Evolutionary conservation across 2,888 invertebrate genomes (phyloP).

Genomic region (Nemurella pictetii): DNA sequence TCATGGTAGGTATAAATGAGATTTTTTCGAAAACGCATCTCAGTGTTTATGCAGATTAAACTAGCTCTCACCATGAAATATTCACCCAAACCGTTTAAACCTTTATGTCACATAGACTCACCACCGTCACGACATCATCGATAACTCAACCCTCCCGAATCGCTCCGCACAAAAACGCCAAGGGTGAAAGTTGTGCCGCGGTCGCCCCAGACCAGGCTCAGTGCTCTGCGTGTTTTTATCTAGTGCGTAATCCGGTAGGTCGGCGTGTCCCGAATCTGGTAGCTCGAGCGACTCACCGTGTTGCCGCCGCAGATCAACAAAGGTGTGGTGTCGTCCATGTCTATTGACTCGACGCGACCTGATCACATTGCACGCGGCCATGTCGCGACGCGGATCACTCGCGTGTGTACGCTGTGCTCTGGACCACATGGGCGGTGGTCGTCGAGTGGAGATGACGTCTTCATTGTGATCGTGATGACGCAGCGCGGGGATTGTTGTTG

Average conservation of each 20-base stretch:
- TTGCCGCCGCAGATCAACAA: neutral
- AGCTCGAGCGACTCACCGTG: neutral
- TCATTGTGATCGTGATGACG: neutral
- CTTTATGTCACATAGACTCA: neutral
- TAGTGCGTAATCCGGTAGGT: neutral
- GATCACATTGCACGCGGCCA: too few relatives aligned
- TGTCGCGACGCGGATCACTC: neutral
- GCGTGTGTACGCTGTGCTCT: too few relatives aligned
- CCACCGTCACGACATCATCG: neutral
- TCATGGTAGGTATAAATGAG: too few relatives aligned
- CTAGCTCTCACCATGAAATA: neutral
- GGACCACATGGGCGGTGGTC: neutral
- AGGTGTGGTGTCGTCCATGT: neutral
- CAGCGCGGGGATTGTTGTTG: too few relatives aligned
- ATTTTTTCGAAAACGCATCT: too few relatives aligned
- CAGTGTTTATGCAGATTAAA: too few relatives aligned
- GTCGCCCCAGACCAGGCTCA: too few relatives aligned
- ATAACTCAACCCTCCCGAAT: neutral
- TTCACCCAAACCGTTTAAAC: neutral
- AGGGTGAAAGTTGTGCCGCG: too few relatives aligned
- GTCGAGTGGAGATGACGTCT: neutral
- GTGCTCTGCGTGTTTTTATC: neutral
- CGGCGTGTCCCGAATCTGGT: neutral
- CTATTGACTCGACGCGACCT: neutral
- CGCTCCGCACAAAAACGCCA: neutral